Conservation (phyloP, 1,140 invertebrate genomes). For the Aphaenogaster floridana region DNA sequence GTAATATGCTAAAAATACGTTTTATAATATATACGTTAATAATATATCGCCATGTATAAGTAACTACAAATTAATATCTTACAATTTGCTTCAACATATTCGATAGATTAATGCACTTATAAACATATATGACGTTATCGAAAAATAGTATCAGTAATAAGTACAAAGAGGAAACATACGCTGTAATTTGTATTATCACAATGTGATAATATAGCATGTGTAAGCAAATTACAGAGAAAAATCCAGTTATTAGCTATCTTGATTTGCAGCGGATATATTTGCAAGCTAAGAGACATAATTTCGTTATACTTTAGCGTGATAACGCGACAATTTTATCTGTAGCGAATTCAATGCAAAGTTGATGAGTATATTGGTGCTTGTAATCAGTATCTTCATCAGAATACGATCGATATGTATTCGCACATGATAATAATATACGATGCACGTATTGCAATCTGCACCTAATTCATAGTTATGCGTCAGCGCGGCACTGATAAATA, state of each 20-base stretch:
- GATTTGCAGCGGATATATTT: slow-evolving; percentile 4
- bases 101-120: background rate
- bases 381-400: slow-evolving; percentile 22
- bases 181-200: background rate
- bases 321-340: background rate
- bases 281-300: background rate
- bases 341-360: slow-evolving; percentile 1
- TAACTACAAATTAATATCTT: background rate
- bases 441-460: slow-evolving; percentile 33
- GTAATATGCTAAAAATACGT: background rate
- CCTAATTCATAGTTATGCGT: slow-evolving; percentile 26
- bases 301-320: background rate
- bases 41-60: background rate
- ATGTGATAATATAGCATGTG: background rate
- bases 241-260: background rate
- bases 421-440: slow-evolving; percentile 40
- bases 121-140: background rate
- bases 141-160: slow-evolving; percentile 28
- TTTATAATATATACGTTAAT: background rate
- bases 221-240: slow-evolving; percentile 20
- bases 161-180: background rate
- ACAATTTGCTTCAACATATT: slow-evolving; percentile 4
- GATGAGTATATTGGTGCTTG: background rate
- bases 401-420: slow-evolving; percentile 20
- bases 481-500: slow-evolving; percentile 20